Base-by-base conservation (phyloP, 2,797 vertebrate genomes). In the Neosilurus hyrtlii region DNA sequence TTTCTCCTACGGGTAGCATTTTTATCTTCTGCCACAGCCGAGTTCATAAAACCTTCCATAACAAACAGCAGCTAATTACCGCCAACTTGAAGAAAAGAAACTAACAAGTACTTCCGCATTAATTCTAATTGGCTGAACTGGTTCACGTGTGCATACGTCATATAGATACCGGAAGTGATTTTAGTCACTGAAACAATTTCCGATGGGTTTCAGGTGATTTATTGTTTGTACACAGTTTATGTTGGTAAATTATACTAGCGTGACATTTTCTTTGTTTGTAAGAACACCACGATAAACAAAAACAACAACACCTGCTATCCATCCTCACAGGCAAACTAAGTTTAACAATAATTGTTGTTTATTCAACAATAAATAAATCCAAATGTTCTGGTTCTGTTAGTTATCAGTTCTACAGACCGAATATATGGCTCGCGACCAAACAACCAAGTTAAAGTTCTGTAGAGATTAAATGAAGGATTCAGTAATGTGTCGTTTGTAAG, bases 121-220 rank as follows among this genome's bases (percentile, higher is more conserved):
- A 2, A 68, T 30, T 43, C 79, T n/a, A 52, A 80, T 80, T 80
- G 79, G 79, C 20, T 52, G 43, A 78, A 30, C 43, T 26, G 43
- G 24, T 15, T 9, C 59, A 2, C 54, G 8, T 49, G 30, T 43
- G 30, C 4, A 0, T 0, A 20, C 54, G 75, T 65, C 61, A 79
- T n/a, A 4, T 3, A 4, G 9, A 20, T 20, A 6, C 76, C 76
- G 61, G 76, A 79, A 65, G 20, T 16, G 12, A 62, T 49, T 37
- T 22, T 12, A 35, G 68, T 52, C 22, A 51, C 11, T 49, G 11
- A 71, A 74, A 11, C 24, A 30, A 1, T 1, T 73, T 26, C n/a
- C 8, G 11, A 52, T 9, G 35, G 1, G n/a, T 43, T 68, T 68
- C 10, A 52, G 26, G 9, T 52, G 14, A 26, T 14, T 16, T 72